Evolutionary conservation across 2,113 vertebrate species (phyloP).

Genomic region (Prionailurus bengalensis): DNA sequence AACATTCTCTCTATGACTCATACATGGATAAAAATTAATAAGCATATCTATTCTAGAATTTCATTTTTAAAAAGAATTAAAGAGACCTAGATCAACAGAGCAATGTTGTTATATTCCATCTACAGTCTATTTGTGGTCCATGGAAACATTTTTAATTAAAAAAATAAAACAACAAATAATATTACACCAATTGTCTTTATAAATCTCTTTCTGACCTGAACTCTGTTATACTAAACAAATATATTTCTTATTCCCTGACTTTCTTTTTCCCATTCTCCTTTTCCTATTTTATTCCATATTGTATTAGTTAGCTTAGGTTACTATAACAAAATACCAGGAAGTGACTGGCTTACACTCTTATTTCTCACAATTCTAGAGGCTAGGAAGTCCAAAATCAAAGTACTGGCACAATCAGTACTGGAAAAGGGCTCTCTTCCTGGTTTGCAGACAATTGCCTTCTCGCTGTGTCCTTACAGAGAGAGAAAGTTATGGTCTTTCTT

Average conservation of each 20-base stretch:
- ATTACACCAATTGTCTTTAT: background rate
- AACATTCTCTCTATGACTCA: background rate
- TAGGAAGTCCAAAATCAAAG: background rate
- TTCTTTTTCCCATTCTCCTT: background rate
- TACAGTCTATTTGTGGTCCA: background rate
- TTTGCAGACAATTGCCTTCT: background rate
- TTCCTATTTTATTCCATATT: background rate
- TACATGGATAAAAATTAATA: slow-evolving; percentile 11
- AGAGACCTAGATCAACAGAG: background rate
- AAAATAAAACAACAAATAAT: slow-evolving; percentile 11
- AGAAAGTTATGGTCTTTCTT: background rate
- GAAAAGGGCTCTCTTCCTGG: background rate
- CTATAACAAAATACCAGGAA: background rate
- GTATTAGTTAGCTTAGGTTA: background rate
- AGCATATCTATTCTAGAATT: background rate
- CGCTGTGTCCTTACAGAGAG: background rate
- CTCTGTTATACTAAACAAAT: background rate
- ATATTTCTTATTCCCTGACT: background rate
- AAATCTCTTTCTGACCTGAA: background rate
- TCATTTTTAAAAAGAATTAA: background rate
- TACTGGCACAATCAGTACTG: background rate
- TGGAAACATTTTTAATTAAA: slow-evolving; percentile 39
- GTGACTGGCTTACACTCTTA: background rate
- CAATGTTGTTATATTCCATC: background rate
- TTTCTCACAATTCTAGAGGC: background rate